Base-by-base conservation (phyloP, 2,113 vertebrate species). In the Octodon degus region DNA sequence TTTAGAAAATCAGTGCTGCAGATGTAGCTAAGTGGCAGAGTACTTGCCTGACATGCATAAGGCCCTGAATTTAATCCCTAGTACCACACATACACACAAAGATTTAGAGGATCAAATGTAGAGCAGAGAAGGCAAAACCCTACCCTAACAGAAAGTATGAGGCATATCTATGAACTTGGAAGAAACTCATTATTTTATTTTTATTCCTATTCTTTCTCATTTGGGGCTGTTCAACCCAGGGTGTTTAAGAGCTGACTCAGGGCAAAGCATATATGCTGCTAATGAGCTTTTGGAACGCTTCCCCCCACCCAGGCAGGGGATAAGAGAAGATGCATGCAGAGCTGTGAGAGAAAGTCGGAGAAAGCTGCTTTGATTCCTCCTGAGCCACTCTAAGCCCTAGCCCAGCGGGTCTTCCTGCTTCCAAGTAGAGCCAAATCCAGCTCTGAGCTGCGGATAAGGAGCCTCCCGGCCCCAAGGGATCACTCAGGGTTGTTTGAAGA, bases 301-400 rank as follows among this genome's bases (percentile, higher is more conserved):
- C 63, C 16, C n/a, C 65, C 34, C 7, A 27, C 81, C 84, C 90
- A 5, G 91, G 60, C 83, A 32, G 70, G 43, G 81, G 87, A 96
- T 97, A 82, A 96, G 93, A 96, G 94, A 30, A 68, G 83, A 47
- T 1, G 10, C 83, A 82, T 0, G 4, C 27, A 6, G 37, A 63
- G 84, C 76, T 95, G 43, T 20, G 11, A 16, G 92, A 74, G 76
- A 80, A 83, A 92, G 83, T 86, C 2, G 0, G 85, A 37, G 90
- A 92, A 79, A 0, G 30, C 62, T 19, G 76, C 94, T 96, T 97
- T 97, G 97, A 96, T 97, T 97, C 93, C 90, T 40, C n/a, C 37
- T 95, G 95, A 98, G 94, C 93, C 74, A 12, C 25, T 50, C 80
- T 96, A 96, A 97, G 93, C 90, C 86, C 90, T 50, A 76, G 85